These are phyloP conservation scores for Cricetomys ansorgei DNA, from an alignment of 2,113 vertebrate genomes.

Conservation along the genomic window DNA sequence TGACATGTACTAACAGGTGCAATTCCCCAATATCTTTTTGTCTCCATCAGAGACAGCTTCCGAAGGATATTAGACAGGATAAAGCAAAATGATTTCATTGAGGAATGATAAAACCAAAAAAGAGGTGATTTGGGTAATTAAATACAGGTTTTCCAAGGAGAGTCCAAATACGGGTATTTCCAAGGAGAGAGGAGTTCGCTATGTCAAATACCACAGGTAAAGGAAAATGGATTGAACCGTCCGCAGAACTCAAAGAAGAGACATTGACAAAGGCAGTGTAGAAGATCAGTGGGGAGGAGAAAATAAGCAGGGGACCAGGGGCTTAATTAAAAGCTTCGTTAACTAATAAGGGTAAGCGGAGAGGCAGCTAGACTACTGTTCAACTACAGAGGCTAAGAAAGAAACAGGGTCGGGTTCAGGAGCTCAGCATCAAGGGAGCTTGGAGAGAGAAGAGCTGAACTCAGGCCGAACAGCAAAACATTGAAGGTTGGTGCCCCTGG, in stretches of 20 bases:
- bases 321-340: background rate
- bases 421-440: background rate
- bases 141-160: constrained; percentile 2
- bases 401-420: background rate
- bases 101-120: background rate
- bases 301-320: background rate
- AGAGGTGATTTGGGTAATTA: background rate
- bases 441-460: background rate
- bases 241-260: background rate
- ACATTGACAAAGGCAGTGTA: background rate
- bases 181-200: background rate
- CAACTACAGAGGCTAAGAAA: background rate
- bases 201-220: background rate
- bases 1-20: background rate
- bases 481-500: background rate
- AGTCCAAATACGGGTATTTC: too few species aligned
- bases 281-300: background rate
- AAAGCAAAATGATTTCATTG: background rate
- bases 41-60: background rate
- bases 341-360: background rate
- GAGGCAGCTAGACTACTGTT: background rate
- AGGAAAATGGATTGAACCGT: background rate
- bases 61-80: background rate
- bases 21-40: background rate
- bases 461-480: background rate